A percentile compares a stretch with the other conserved stretches of the same genome.
Conservation (phyloP, 2,797 vertebrate genomes). For the Mormyrops attenuatus region DNA sequence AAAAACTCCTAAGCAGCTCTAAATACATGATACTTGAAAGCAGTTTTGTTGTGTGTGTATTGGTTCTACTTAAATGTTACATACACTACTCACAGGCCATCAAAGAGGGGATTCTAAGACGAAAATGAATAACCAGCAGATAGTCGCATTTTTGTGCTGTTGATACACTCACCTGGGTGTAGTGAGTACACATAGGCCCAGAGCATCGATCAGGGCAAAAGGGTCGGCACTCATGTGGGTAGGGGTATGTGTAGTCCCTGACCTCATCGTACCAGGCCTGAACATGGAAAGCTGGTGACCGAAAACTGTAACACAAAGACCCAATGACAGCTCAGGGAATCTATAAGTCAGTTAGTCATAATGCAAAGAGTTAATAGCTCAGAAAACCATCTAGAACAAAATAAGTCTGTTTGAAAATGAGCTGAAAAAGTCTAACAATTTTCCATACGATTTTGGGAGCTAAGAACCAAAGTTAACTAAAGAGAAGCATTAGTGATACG, state of each 20-base stretch:
- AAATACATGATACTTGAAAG: background rate
- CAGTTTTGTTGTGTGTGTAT: background rate
- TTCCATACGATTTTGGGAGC: background rate
- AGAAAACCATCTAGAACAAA: background rate
- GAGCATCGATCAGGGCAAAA: constrained; percentile 77
- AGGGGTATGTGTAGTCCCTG: constrained; percentile 80
- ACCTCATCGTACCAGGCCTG: constrained; percentile 88
- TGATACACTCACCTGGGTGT: constrained; percentile 71
- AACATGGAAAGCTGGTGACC: constrained; percentile 76
- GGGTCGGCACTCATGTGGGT: constrained; percentile 75
- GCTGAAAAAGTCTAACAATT: background rate
- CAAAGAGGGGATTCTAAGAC: background rate
- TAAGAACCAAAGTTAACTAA: background rate
- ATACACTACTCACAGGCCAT: background rate
- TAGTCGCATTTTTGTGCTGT: background rate
- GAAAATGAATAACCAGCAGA: background rate
- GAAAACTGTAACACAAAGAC: constrained; percentile 58
- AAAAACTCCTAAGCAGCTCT: background rate
- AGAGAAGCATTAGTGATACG: background rate
- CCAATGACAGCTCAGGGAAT: constrained; percentile 23
- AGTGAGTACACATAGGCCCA: constrained; percentile 85
- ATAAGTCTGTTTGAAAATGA: background rate
- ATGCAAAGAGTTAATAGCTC: constrained; percentile 24
- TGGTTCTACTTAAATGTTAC: background rate
- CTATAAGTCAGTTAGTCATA: constrained; percentile 33